A percentile compares a stretch with the other conserved stretches of the same genome.
phyloP scores from a whole-genome alignment of 2,888 invertebrate species.

The Neoascia interrupta region DNA sequence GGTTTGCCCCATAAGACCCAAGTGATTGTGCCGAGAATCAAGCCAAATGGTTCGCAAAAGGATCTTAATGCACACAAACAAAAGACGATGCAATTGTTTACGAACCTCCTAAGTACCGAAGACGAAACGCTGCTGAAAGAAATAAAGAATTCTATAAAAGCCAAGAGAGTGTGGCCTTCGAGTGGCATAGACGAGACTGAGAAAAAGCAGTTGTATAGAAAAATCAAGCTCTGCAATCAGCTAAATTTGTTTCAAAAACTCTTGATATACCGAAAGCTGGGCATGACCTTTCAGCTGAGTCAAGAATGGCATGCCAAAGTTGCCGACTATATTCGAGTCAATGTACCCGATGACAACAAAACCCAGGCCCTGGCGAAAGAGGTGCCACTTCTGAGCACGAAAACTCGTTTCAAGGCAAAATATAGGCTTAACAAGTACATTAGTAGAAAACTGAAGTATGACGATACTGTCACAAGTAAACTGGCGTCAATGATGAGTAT shows the following conservation, averaged over 20 bases:
- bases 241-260: constrained; percentile 77
- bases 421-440: constrained; percentile 72
- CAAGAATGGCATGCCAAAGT: constrained; percentile 71
- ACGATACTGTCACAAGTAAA: constrained; percentile 71
- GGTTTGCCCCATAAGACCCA: constrained; percentile 76
- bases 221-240: constrained; percentile 75
- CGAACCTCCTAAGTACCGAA: constrained; percentile 73
- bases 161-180: constrained; percentile 54
- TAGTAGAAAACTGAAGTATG: constrained; percentile 69
- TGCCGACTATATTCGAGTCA: constrained; percentile 71
- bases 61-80: constrained; percentile 71
- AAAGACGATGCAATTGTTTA: constrained; percentile 73
- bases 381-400: constrained; percentile 71
- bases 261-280: constrained; percentile 75
- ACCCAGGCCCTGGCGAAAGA: constrained; percentile 66
- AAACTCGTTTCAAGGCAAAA: constrained; percentile 77
- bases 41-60: constrained; percentile 71
- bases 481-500: constrained; percentile 74
- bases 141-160: constrained; percentile 63
- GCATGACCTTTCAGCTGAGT: constrained; percentile 73
- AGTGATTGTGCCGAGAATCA: constrained; percentile 71
- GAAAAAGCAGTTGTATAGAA: constrained; percentile 71
- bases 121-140: constrained; percentile 74
- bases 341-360: constrained; percentile 35
- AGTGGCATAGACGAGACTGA: constrained; percentile 64